Evolutionary conservation across 2,888 invertebrate species (phyloP).

Genomic region (Hyppa rectilinea): DNA sequence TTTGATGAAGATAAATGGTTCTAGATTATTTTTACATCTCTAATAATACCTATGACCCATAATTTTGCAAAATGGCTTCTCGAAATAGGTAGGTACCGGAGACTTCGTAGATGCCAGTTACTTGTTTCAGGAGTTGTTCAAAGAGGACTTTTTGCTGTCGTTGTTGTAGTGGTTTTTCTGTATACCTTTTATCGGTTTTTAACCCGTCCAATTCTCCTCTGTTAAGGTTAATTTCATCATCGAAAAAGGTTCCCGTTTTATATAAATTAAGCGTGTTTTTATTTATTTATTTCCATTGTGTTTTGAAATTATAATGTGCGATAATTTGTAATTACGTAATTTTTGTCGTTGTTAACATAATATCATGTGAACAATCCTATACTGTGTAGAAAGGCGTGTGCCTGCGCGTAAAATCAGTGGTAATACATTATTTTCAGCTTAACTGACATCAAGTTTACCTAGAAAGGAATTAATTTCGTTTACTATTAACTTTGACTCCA

Average conservation of each 20-base stretch:
- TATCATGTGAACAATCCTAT: no score
- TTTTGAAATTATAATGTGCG: constrained; percentile 36
- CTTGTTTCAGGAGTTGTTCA: not conserved
- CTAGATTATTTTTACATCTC: not conserved
- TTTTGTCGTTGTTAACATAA: not conserved
- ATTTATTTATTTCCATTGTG: constrained; percentile 45
- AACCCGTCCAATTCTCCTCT: constrained; percentile 63
- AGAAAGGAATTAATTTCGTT: not conserved
- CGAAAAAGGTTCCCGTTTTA: constrained; percentile 65
- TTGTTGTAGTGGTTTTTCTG: constrained; percentile 39
- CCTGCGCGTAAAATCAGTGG: no score
- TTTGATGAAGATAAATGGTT: not conserved
- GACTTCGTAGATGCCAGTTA: not conserved
- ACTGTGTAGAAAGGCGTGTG: no score
- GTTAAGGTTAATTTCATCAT: constrained; percentile 75
- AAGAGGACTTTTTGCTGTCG: constrained; percentile 13
- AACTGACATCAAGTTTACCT: not conserved
- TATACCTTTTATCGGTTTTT: constrained; percentile 51
- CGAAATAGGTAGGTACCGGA: not conserved
- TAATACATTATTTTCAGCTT: not conserved
- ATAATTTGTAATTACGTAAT: constrained; percentile 2
- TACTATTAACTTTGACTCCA: not conserved
- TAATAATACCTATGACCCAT: not conserved
- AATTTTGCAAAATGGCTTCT: not conserved
- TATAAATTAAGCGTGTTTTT: constrained; percentile 62